Conservation (phyloP, 1,140 invertebrate species). For the Asobara japonica region DNA sequence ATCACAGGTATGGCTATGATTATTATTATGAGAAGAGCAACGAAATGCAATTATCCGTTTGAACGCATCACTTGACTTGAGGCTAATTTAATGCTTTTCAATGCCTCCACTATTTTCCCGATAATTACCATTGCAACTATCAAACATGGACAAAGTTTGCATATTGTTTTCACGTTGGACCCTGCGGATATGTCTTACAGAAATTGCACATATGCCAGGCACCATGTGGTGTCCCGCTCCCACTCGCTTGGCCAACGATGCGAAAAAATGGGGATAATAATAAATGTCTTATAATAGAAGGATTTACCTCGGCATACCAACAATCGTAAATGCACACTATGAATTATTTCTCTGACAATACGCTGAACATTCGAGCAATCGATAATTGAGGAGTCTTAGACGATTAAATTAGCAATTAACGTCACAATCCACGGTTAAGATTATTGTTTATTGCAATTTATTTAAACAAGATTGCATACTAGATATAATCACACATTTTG, state of each 20-base stretch:
- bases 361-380: neutral
- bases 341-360: neutral
- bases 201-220: neutral
- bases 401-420: neutral
- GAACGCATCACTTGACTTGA: constrained; percentile 46
- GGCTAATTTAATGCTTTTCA: constrained; percentile 60
- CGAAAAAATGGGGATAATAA: constrained; percentile 2
- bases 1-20: too few species aligned
- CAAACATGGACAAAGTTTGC: constrained; percentile 30
- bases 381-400: neutral
- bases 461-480: too few species aligned
- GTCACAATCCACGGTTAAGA: too few species aligned
- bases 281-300: neutral
- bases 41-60: constrained; percentile 50
- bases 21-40: too few species aligned
- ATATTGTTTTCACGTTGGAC: constrained; percentile 33
- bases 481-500: neutral
- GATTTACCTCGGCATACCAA: neutral
- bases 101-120: constrained; percentile 52
- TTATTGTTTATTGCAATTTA: too few species aligned
- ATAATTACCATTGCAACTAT: constrained; percentile 50
- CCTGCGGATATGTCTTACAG: neutral
- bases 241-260: constrained; percentile 7
- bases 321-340: neutral
- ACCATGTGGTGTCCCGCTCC: neutral